Evolutionary conservation across 1,140 invertebrate species (phyloP).

Genomic region (Cherax destructor): DNA sequence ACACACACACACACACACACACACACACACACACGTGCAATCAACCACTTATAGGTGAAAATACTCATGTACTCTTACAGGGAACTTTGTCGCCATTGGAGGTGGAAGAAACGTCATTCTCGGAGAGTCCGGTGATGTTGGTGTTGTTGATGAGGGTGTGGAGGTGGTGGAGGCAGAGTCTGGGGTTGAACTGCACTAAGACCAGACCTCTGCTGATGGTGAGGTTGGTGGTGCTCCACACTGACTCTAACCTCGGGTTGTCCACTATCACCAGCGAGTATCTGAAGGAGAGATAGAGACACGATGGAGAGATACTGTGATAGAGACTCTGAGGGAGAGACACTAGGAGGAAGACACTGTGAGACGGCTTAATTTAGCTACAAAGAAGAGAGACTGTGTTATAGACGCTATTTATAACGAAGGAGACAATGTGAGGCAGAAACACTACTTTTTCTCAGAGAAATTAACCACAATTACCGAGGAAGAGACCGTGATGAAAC

Average conservation of each 20-base stretch:
- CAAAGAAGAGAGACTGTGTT: no score
- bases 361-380: no score
- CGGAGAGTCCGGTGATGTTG: conserved; percentile 14
- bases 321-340: no score
- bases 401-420: no score
- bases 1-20: no score
- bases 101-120: conserved; percentile 52
- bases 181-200: conserved; percentile 68
- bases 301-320: background rate
- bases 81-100: conserved; percentile 70
- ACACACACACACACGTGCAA: no score
- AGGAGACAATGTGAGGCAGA: no score
- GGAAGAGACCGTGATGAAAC: no score
- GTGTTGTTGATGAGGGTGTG: conserved; percentile 40
- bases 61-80: conserved; percentile 3
- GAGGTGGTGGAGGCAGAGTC: conserved; percentile 59
- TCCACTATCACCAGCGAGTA: conserved; percentile 62
- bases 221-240: conserved; percentile 44
- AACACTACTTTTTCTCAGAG: no score
- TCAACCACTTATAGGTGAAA: no score
- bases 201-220: conserved; percentile 49
- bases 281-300: background rate
- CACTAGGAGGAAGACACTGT: no score
- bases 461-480: no score
- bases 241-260: conserved; percentile 60